These are phyloP conservation scores for Bungarus multicinctus DNA, from an alignment of 2,113 vertebrate species.

Conservation along the genomic window DNA sequence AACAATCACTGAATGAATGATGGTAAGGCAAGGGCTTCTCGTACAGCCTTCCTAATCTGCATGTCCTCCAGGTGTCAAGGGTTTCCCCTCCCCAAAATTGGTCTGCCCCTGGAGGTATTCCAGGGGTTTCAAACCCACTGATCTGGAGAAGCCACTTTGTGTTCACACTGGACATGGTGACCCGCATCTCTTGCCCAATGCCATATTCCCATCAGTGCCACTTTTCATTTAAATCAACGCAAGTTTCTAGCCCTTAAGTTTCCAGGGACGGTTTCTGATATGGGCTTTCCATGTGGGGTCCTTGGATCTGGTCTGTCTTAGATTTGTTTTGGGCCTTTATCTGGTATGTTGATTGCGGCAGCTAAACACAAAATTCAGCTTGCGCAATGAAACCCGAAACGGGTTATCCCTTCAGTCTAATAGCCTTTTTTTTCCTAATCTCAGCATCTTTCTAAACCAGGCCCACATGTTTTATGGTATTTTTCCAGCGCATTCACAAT, in stretches of 20 bases:
- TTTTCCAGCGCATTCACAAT: slow-evolving; percentile 45
- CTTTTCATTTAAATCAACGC: slow-evolving; percentile 2
- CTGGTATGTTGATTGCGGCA: slow-evolving; percentile 20
- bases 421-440: slow-evolving; percentile 57
- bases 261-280: background rate
- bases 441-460: slow-evolving; percentile 58
- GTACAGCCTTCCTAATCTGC: background rate
- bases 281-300: background rate
- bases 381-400: slow-evolving; percentile 58
- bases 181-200: background rate
- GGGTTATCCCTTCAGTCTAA: slow-evolving; percentile 54
- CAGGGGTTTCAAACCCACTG: background rate
- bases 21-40: background rate
- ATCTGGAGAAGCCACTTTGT: background rate
- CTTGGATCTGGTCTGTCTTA: background rate
- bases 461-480: slow-evolving; percentile 44
- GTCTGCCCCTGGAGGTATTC: background rate
- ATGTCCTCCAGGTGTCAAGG: background rate
- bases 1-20: background rate
- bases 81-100: background rate
- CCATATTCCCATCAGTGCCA: background rate
- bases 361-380: slow-evolving; percentile 28
- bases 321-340: slow-evolving; percentile 14
- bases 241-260: slow-evolving; percentile 9
- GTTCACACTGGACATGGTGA: background rate